Base-by-base conservation (phyloP, 2,888 invertebrate species). In the Limenitis camilla region DNA sequence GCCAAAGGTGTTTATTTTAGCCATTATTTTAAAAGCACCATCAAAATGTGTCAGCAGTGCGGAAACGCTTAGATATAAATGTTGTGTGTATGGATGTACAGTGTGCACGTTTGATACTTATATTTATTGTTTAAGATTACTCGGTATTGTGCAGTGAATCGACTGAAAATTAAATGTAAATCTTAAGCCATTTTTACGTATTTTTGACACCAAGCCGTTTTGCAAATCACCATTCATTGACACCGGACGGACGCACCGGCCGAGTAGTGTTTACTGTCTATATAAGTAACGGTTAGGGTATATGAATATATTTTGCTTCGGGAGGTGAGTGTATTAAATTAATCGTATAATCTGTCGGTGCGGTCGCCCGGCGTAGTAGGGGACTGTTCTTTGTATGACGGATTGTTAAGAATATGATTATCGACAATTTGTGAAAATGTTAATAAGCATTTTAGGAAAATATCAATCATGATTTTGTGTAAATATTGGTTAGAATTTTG, bases 1-100 rank as follows among this genome's bases (percentile, higher is more conserved):
- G 74, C 74, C 74, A 77, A 76, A 76, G 53, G 69, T 48, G 47
- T 29, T 42, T 47, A 43, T 39, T 7, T 50, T 50, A 31, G 27
- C 5, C 8, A 8, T 5, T 40, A 31, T 40, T 49, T 29, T 49
- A 32, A 35, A 32, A 48, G 42, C 52, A 52, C 42, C 42, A 28
- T 27, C 51, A 30, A 36, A 51, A 10, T 7, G 19, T 19, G 19
- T 19, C 19, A 19, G 19, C 19, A 19, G 19, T 19, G 19, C 19
- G 19, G 19, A 19, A 19, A 19, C 19, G 19, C 19, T 9, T 28
- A 8, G 29, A 43, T 43, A 43, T 33, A 28, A 33, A 33, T 33
- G 32, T 29, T 49, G 40, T 44, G 28, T 45, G 19, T 31, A 38
- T 44, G 50, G 29, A 43, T 50, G 43, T 31, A 27, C 39, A 28